Conservation (phyloP, 2,113 vertebrate species). For the Charina bottae region DNA sequence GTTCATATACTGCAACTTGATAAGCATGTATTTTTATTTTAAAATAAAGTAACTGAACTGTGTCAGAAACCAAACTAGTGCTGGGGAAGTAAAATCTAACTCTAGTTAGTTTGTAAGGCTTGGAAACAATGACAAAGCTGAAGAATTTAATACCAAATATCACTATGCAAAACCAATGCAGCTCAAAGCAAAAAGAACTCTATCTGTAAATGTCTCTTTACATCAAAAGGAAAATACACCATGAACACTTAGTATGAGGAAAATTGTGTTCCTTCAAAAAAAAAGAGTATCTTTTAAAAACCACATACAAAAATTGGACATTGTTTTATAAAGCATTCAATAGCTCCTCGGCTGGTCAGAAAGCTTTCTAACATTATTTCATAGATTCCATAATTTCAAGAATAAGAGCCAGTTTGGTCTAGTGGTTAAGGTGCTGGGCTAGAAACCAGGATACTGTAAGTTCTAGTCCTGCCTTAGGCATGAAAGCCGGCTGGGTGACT, state of each 20-base stretch:
- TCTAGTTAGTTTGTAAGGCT: not conserved
- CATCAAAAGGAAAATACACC: not conserved
- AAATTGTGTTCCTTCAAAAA: too few relatives aligned
- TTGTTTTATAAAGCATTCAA: not conserved
- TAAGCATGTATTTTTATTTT: not conserved
- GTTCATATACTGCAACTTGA: not conserved
- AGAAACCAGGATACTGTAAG: too few relatives aligned
- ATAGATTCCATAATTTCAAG: not conserved
- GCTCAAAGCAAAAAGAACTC: too few relatives aligned
- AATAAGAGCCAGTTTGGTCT: too few relatives aligned
- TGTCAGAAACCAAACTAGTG: not conserved
- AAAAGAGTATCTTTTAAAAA: not conserved
- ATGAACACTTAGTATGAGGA: too few relatives aligned
- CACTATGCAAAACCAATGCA: not conserved
- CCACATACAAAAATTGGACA: not conserved
- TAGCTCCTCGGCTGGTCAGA: not conserved
- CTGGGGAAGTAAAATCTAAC: not conserved
- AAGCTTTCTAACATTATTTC: not conserved
- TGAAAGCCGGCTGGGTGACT: too few relatives aligned
- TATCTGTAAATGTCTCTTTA: too few relatives aligned
- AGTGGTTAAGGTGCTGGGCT: too few relatives aligned
- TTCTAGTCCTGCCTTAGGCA: too few relatives aligned
- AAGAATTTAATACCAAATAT: not conserved
- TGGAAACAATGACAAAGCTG: not conserved
- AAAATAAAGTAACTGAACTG: not conserved